These are phyloP conservation scores for Kuschelorhynchus macadamiae DNA, from an alignment of 2,888 invertebrate genomes.

Conservation along the genomic window DNA sequence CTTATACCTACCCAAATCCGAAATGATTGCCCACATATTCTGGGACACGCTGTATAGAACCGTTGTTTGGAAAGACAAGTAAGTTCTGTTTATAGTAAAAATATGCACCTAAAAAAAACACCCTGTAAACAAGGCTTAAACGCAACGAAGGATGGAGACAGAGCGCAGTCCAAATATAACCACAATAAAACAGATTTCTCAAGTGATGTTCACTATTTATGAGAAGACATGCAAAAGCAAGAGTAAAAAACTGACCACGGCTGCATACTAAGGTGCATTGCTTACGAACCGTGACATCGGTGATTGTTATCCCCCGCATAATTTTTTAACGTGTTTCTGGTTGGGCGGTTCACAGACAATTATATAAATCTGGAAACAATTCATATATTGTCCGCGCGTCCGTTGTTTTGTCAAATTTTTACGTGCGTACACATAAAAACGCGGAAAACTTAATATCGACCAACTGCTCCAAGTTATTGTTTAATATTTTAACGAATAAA, in stretches of 20 bases:
- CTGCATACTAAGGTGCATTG: conserved; percentile 45
- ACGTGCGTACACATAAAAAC: conserved; percentile 33
- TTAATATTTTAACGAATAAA: conserved; percentile 52
- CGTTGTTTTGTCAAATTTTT: conserved; percentile 44
- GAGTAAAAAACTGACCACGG: conserved; percentile 23
- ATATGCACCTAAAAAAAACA: no score
- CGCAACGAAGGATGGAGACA: no score
- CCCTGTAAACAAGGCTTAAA: no score
- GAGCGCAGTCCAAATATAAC: no score
- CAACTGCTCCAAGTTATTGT: conserved; percentile 47
- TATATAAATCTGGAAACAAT: conserved; percentile 59
- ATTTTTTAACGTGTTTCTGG: conserved; percentile 48
- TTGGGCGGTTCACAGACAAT: conserved; percentile 53
- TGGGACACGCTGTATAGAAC: no score
- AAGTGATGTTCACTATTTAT: no score
- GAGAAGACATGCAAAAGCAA: no score
- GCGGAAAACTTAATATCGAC: conserved; percentile 28
- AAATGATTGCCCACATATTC: no score
- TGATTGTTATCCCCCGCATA: conserved; percentile 46
- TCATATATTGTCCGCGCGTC: conserved; percentile 57
- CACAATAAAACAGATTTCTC: no score
- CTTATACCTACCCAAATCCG: no score
- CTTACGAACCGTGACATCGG: conserved; percentile 45
- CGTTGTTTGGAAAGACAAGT: no score
- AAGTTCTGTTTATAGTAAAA: no score